Evolutionary conservation across 2,113 vertebrate species (phyloP).

Genomic region (Trogon surrucura): DNA sequence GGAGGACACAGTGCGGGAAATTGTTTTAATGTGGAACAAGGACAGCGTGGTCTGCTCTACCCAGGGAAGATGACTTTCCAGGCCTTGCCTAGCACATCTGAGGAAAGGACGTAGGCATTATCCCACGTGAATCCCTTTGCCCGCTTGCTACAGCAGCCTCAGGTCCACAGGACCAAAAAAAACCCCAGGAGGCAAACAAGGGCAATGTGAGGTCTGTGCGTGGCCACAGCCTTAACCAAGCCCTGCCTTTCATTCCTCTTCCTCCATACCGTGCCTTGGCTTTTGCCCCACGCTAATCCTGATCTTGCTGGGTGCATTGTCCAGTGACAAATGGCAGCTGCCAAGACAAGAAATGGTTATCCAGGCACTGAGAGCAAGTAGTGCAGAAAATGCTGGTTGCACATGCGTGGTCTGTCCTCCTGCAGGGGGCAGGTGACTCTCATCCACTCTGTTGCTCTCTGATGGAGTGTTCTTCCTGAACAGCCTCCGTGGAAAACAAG

Average conservation of each 20-base stretch:
- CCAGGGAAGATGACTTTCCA: background rate
- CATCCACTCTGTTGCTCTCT: background rate
- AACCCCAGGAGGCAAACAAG: background rate
- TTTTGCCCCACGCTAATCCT: background rate
- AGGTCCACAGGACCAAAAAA: background rate
- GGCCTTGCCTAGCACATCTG: background rate
- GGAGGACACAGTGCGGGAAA: background rate
- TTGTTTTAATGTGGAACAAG: background rate
- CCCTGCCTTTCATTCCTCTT: background rate
- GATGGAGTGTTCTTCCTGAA: background rate
- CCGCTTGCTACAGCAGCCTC: background rate
- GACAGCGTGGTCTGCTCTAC: background rate
- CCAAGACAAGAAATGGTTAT: background rate
- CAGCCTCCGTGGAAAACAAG: background rate
- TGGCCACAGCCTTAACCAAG: background rate
- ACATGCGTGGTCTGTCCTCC: background rate
- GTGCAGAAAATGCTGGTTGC: background rate
- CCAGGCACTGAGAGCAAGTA: accelerated
- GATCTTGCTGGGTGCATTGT: background rate
- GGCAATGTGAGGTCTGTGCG: background rate
- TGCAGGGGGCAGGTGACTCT: background rate
- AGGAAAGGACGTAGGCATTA: background rate
- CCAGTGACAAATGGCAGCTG: background rate
- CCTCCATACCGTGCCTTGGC: background rate
- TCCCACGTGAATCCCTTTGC: background rate